Conservation (phyloP, 2,113 vertebrate species). For the Carollia perspicillata region DNA sequence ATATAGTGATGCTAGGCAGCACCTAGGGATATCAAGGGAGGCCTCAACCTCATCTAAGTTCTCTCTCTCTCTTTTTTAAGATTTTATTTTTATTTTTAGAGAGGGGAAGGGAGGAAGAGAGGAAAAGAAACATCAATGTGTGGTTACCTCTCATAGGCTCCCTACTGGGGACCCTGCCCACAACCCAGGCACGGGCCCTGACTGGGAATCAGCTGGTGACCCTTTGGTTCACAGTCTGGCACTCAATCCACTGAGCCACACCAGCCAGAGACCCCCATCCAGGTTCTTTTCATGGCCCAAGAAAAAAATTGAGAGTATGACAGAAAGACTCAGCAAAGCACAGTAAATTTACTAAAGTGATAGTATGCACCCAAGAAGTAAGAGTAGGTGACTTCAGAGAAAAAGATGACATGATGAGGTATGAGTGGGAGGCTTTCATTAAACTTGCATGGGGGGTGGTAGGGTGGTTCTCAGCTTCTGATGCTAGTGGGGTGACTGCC, state of each 20-base stretch:
- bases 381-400: neutral
- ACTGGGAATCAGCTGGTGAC: too few relatives aligned
- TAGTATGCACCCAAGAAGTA: neutral
- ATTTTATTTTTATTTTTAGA: too few relatives aligned
- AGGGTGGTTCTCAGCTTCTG: neutral
- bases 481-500: neutral
- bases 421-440: neutral
- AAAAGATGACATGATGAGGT: neutral
- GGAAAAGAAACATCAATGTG: too few relatives aligned
- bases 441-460: neutral
- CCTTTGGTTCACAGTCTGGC: too few relatives aligned
- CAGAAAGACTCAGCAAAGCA: neutral
- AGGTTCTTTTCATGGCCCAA: neutral
- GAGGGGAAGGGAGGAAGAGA: too few relatives aligned
- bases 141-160: too few relatives aligned
- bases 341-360: neutral
- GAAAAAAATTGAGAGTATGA: neutral
- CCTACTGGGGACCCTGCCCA: too few relatives aligned
- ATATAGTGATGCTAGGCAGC: neutral
- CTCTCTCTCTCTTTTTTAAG: neutral
- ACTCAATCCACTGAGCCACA: too few relatives aligned
- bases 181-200: too few relatives aligned
- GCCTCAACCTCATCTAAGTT: neutral
- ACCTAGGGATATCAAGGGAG: neutral
- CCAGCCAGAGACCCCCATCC: neutral